phyloP scores from a whole-genome alignment of 2,113 vertebrate genomes.

The Glareola pratincola region DNA sequence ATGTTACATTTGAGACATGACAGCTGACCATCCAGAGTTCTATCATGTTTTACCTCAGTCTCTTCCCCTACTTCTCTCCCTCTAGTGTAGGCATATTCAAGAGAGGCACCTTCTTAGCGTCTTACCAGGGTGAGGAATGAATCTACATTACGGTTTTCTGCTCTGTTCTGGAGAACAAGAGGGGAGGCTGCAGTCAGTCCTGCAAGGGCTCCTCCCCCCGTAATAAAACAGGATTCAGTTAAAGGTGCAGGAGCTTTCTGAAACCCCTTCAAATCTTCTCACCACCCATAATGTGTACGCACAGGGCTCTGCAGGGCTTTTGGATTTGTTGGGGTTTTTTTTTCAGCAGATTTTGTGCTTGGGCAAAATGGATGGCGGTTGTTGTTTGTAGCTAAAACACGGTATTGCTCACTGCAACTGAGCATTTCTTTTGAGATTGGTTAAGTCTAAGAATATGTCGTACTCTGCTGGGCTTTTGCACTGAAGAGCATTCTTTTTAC shows the following conservation, averaged over 20 bases:
- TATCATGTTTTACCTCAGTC: background rate
- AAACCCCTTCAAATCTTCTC: background rate
- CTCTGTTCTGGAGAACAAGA: background rate
- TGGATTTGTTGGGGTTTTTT: background rate
- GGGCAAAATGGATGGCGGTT: background rate
- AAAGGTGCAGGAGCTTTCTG: background rate
- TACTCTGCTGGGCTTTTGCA: background rate
- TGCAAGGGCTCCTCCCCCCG: background rate
- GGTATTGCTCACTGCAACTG: background rate
- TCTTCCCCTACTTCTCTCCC: background rate
- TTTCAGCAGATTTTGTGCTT: background rate
- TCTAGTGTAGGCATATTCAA: background rate
- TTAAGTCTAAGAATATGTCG: background rate
- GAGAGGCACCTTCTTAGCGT: background rate
- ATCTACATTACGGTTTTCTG: background rate
- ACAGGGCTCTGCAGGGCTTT: background rate
- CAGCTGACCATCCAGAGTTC: background rate
- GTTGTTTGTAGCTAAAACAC: background rate
- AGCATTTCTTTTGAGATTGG: background rate
- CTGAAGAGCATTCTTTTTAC: background rate
- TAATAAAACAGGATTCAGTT: background rate
- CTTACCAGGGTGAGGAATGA: background rate
- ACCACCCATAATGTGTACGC: accelerated
- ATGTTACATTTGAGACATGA: background rate
- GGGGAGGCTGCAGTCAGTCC: background rate